Evolutionary conservation across 64 coral and sea anemone genomes (phyloP).

Genomic region (Pachyseris speciosa): DNA sequence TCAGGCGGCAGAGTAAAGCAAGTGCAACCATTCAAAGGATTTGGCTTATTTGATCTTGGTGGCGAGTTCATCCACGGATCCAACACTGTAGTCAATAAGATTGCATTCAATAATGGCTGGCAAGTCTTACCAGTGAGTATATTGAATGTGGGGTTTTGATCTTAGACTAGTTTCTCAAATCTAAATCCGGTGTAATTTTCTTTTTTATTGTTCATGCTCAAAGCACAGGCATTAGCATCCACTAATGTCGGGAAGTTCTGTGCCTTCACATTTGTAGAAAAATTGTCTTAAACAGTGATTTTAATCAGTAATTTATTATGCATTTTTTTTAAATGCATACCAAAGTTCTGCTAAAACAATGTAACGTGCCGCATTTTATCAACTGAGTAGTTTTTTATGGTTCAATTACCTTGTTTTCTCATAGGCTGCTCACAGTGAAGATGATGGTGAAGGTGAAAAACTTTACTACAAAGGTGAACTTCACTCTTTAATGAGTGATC

Average conservation of each 20-base stretch:
- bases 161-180: too few relatives aligned
- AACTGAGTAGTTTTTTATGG: neutral
- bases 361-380: too few relatives aligned
- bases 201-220: too few relatives aligned
- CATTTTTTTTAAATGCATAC: too few relatives aligned
- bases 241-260: too few relatives aligned
- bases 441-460: neutral
- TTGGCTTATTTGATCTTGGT: conserved; percentile 61
- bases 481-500: neutral
- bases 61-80: conserved; percentile 67
- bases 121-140: conserved; percentile 50
- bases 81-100: conserved; percentile 55
- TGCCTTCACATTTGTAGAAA: too few relatives aligned
- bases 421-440: conserved; percentile 25
- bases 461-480: conserved; percentile 60
- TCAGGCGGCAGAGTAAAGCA: conserved; percentile 51
- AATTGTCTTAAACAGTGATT: too few relatives aligned
- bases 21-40: conserved; percentile 42
- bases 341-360: too few relatives aligned
- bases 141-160: too few relatives aligned
- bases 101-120: conserved; percentile 63
- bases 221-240: too few relatives aligned
- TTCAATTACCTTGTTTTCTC: neutral
- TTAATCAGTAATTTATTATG: too few relatives aligned
- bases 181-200: too few relatives aligned